phyloP scores from a whole-genome alignment of 2,113 vertebrate genomes.

The Aptenodytes patagonicus region DNA sequence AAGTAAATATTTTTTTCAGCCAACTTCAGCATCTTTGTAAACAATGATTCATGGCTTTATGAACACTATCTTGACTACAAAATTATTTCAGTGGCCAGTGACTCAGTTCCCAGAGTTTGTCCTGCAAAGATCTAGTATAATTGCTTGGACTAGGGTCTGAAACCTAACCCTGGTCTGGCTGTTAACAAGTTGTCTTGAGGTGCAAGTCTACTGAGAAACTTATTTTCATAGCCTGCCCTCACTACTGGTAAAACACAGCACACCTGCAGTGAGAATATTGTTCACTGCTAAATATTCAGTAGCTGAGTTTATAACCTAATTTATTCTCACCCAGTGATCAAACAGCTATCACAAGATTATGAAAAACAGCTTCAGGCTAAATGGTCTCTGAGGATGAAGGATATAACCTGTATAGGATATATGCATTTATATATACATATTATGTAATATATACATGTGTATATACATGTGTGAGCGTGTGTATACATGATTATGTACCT shows the following conservation, averaged over 20 bases:
- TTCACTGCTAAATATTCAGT: background rate
- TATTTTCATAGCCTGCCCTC: background rate
- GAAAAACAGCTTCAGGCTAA: background rate
- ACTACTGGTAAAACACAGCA: background rate
- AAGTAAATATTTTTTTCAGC: background rate
- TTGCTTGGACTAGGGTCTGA: background rate
- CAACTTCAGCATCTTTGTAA: background rate
- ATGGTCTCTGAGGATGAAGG: background rate
- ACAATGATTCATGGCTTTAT: background rate
- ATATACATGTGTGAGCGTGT: background rate
- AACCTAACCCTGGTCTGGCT: background rate
- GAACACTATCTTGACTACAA: background rate
- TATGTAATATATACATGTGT: background rate
- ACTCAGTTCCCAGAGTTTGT: background rate
- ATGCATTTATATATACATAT: background rate
- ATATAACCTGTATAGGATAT: background rate
- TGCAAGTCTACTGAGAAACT: background rate
- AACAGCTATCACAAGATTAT: background rate
- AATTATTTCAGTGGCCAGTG: background rate
- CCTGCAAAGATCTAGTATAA: background rate
- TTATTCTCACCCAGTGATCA: background rate
- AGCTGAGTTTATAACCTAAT: background rate
- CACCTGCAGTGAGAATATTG: background rate
- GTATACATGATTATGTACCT: background rate
- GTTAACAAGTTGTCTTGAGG: background rate